Evolutionary conservation across 2,797 vertebrate species (phyloP), one percentile per base, ranked within the genome.

Genomic region (Squalus acanthias): DNA sequence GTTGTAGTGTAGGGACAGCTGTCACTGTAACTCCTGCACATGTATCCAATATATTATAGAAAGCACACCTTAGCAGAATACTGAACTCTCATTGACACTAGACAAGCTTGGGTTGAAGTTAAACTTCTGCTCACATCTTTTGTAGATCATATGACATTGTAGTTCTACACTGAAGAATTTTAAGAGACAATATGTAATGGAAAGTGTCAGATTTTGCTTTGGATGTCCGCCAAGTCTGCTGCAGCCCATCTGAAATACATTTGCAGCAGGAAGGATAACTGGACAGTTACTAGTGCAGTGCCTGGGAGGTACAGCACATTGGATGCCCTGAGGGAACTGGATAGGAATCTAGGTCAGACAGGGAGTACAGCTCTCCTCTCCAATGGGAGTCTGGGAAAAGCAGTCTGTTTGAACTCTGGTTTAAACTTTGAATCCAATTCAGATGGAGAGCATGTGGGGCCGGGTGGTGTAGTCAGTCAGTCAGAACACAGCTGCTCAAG

Each of bases 371-470:
- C 5, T 63, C 89, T 92, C 15, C 9, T 92, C 53, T 92, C 57
- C 33, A 39, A 65, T 33, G 57, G 26, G 57, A 29, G 53, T 24
- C 24, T 91, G 53, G 53, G 88, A 63, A 92, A 65, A 92, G 29
- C 89, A 92, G 89, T 63, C 88, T 63, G 29, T 92, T 65, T 65
- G 5, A 92, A 92, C 89, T n/a, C 89, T 60, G 12, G 15, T 63
- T 63, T 92, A 92, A 92, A 67, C 53, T 92, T 17, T 63, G 29
- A 92, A 92, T 92, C 89, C 57, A 92, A 39, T 65, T 63, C 53
- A 91, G 24, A 91, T 22, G 24, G 46, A n/a, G 88, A 60, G 24
- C 60, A 13, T 60, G 33, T 65, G 89, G 57, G 29, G 39, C 15
- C n/a, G 60, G 60, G 63, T 39, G 60, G 46, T 12, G 7, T 22